Conservation (phyloP, 2,888 invertebrate species). For the Rhamphomyia laevipes region DNA sequence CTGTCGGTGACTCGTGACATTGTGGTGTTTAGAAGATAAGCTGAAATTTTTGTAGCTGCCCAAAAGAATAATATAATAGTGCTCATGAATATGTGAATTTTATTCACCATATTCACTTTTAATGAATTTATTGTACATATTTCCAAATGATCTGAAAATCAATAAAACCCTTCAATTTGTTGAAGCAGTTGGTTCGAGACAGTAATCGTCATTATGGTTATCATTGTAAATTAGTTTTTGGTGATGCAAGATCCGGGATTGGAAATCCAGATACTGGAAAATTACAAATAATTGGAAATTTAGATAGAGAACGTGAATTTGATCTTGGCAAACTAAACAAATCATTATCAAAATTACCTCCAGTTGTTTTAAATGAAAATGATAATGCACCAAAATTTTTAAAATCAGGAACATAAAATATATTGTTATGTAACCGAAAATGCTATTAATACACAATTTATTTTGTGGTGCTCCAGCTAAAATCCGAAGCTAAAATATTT, state of each 20-base stretch:
- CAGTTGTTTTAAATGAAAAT: constrained; percentile 77
- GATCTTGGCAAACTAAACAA: constrained; percentile 77
- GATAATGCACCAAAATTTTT: constrained; percentile 85
- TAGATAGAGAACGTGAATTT: constrained; percentile 81
- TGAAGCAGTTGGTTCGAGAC: constrained; percentile 61
- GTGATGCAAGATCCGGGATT: constrained; percentile 75
- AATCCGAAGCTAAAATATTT: constrained; percentile 66
- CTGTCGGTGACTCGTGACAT: constrained; percentile 78
- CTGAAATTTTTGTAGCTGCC: constrained; percentile 68
- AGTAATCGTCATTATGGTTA: constrained; percentile 81
- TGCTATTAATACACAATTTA: constrained; percentile 65
- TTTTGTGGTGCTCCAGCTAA: constrained; percentile 74
- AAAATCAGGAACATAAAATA: too few relatives aligned
- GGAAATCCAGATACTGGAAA: constrained; percentile 78
- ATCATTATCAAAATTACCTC: constrained; percentile 60
- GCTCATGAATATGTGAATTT: constrained; percentile 43
- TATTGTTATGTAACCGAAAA: constrained; percentile 74
- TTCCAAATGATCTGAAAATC: constrained; percentile 69
- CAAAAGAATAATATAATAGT: constrained; percentile 65
- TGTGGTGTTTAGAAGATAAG: constrained; percentile 66
- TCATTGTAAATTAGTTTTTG: constrained; percentile 81
- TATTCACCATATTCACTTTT: too few relatives aligned
- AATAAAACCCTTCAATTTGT: constrained; percentile 77
- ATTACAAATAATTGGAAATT: constrained; percentile 69
- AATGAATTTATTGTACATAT: constrained; percentile 75